These are phyloP conservation scores for Lepilemur ruficaudatus DNA, from an alignment of 2,797 vertebrate species.

Conservation along the genomic window DNA sequence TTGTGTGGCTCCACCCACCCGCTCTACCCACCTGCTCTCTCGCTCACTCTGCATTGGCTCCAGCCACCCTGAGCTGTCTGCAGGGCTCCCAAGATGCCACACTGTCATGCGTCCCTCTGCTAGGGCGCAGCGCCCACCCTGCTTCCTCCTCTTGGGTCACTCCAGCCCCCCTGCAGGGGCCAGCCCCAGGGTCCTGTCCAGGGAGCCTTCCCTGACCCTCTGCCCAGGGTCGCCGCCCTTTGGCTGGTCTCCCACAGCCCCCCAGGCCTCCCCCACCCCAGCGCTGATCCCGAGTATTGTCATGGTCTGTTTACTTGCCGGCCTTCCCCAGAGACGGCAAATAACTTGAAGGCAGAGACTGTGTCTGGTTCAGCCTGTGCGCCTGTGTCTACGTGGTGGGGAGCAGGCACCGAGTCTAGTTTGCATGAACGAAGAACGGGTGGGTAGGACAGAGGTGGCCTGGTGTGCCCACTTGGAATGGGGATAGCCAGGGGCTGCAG, in stretches of 20 bases:
- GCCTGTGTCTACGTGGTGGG: neutral
- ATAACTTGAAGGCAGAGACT: conserved; percentile 39
- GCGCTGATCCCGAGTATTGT: neutral
- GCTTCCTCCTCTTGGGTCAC: neutral
- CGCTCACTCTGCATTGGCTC: neutral
- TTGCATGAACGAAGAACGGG: neutral
- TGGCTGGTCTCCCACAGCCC: neutral
- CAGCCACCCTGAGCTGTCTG: neutral
- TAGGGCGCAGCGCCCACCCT: accelerated
- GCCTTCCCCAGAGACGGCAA: conserved; percentile 27
- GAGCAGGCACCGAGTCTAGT: neutral
- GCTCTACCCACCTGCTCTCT: neutral
- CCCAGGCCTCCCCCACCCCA: neutral
- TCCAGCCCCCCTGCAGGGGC: neutral
- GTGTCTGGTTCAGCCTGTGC: neutral
- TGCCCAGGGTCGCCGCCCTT: neutral
- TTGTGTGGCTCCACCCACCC: neutral
- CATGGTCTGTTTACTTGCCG: neutral
- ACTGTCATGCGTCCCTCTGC: neutral
- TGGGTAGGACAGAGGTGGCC: neutral
- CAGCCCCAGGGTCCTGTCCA: neutral
- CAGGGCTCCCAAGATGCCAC: neutral
- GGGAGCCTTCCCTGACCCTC: neutral
- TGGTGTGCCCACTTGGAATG: neutral
- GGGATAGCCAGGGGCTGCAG: neutral